Base-by-base conservation (phyloP, 1,140 invertebrate species). In the Drosophila sechellia region DNA sequence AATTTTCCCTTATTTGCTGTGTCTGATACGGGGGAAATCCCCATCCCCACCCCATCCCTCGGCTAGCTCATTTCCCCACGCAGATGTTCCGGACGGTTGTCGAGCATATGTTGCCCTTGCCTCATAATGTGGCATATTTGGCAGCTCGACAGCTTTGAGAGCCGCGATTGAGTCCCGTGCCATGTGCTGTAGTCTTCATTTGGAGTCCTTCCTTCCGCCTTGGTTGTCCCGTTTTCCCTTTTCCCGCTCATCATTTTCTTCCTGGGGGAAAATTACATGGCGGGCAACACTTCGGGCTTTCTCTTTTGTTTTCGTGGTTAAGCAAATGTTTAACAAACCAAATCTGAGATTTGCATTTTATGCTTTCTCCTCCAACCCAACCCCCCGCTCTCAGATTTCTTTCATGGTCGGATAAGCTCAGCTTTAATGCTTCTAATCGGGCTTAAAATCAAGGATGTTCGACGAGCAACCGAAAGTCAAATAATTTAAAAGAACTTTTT, bases 291-390 rank as follows among this genome's bases (percentile, higher is more conserved):
- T 81, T 70, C 43, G 37, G 52, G 40, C 46, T 54, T 73, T 83
- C 48, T 66, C 78, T 72, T 64, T 81, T 61, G 70, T 70, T 84
- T 84, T 87, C 87, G 84, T 87, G 84, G 84, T 87, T 87, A 87
- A 89, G 84, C 80, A 84, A 87, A 87, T 87, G 84, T 89, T 87
- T 71, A 87, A 87, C 84, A 89, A 87, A 87, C 84, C 84, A 87
- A 87, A 87, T 87, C 84, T 66, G 76, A 79, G 84, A 87, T 87
- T 87, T 87, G 84, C 84, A 87, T 87, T 87, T 87, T 84, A 89
- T 84, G 76, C 57, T 89, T 66, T 60, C 31, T 34, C 60, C 57
- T 43, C 56, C n/a, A 43, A 31, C 0, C 56, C n/a, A 43, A 31
- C 0, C 42, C 48, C 43, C 45, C 27, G 20, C 20, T 22, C 31